Percentiles rank a stretch among this genome's conserved stretches.
Evolutionary conservation across 2,113 vertebrate species (phyloP).

Genomic region (Burhinus oedicnemus): DNA sequence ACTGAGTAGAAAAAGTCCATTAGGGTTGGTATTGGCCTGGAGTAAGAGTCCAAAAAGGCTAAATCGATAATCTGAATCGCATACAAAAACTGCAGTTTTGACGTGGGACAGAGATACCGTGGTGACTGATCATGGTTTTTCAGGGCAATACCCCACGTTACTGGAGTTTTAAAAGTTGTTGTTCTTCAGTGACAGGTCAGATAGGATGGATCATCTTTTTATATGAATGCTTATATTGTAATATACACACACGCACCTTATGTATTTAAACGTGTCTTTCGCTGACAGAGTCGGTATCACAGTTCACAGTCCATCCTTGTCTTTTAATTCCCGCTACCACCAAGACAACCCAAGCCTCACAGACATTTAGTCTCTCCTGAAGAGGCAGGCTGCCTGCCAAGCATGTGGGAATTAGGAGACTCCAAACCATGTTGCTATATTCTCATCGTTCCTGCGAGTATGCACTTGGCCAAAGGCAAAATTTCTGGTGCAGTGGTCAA

Average conservation of each 20-base stretch:
- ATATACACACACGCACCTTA: neutral
- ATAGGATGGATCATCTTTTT: neutral
- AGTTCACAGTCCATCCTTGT: neutral
- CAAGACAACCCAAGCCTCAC: neutral
- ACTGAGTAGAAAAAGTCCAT: neutral
- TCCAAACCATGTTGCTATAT: fast-evolving
- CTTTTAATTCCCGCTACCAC: neutral
- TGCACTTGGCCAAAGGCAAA: neutral
- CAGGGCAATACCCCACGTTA: neutral
- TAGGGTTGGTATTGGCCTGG: neutral
- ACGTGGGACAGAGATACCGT: neutral
- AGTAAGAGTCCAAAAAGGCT: neutral
- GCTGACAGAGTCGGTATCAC: neutral
- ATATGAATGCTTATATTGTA: neutral
- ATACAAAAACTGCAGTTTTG: neutral
- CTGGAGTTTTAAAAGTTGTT: neutral
- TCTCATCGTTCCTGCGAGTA: neutral
- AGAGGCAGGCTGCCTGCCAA: neutral
- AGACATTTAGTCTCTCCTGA: neutral
- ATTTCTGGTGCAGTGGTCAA: neutral
- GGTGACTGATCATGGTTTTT: neutral
- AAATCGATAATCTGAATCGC: neutral
- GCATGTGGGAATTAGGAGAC: neutral
- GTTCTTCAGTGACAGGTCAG: neutral
- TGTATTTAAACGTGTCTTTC: neutral